Evolutionary conservation across 1,140 invertebrate genomes (phyloP), one percentile per base, ranked within the genome.

Genomic region (Diorhabda carinulata): DNA sequence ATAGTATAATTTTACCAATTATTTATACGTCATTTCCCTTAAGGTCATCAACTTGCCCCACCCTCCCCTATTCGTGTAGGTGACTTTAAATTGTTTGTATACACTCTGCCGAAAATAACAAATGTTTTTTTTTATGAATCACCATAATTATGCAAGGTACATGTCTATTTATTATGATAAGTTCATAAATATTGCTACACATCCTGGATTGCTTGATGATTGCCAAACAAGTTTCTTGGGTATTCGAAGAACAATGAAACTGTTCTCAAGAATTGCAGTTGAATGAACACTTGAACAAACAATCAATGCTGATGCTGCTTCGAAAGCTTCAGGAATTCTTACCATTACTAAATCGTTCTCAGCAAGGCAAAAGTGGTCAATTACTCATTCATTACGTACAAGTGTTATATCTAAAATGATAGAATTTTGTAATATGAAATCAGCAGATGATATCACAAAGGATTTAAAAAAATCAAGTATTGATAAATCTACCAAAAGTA

Each of bases 261-360:
- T 66, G 1, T 73, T 73, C 41, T 73, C 70, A 4, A 71, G 66
- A 64, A 63, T 64, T 5, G 65, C 70, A 8, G 59, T 73, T 47
- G 72, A 70, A 56, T 58, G 66, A 44, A 70, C 68, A 59, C 41
- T 72, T 7, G 70, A 72, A 57, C 67, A 72, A 70, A 67, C 73
- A 69, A 74, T 71, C 63, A 74, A 73, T 64, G 66, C 64, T 58
- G 69, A 68, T 71, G 70, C 72, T 52, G 70, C 65, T 59, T 60
- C 65, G 60, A 58, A 9, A 61, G 66, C 65, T 56, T 63, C 71
- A 62, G 73, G 71, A 47, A 70, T 74, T 43, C 61, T 64, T 52
- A 66, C 73, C 57, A 57, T 74, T 43, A 73, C 68, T 63, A 70
- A 74, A 57, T 74, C 73, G 7, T 67, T 73, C 42, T 71, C 68